phyloP scores from a whole-genome alignment of 2,888 invertebrate species.

The Diplazon laetatorius region DNA sequence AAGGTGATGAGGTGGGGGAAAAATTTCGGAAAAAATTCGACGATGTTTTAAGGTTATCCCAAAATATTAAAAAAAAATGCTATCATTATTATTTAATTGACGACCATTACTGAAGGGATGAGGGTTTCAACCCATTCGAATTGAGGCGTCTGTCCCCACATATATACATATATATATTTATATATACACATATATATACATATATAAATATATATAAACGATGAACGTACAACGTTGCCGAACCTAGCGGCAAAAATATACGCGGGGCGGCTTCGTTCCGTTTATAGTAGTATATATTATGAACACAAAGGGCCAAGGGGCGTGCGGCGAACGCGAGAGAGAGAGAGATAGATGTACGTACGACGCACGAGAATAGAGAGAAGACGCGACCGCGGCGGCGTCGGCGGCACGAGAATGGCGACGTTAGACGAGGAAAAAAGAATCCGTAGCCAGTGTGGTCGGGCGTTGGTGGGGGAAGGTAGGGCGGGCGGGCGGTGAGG shows the following conservation, averaged over 20 bases:
- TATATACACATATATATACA: no score
- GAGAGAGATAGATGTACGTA: conserved; percentile 29
- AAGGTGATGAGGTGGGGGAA: no score
- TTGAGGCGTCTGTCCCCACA: no score
- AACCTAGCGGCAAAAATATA: conserved; percentile 55
- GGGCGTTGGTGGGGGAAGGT: conserved; percentile 10
- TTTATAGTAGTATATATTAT: conserved; percentile 48
- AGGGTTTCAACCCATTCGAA: no score
- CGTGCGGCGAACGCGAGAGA: conserved; percentile 3
- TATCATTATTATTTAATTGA: no score
- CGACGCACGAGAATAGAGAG: conserved; percentile 50
- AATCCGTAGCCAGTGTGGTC: conserved; percentile 39
- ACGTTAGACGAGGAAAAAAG: conserved; percentile 40
- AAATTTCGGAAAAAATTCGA: no score
- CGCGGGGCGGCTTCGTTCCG: conserved; percentile 51
- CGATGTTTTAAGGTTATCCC: no score
- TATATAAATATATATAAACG: no score
- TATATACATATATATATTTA: no score
- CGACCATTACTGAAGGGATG: no score
- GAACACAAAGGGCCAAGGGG: conserved; percentile 47
- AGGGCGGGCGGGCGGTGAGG: conserved; percentile 38
- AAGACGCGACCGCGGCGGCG: conserved; percentile 39
- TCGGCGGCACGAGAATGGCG: conserved; percentile 19
- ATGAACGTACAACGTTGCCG: conserved; percentile 18
- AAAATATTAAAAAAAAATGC: no score